phyloP scores from a whole-genome alignment of 1,140 invertebrate species.

The Apis laboriosa region DNA sequence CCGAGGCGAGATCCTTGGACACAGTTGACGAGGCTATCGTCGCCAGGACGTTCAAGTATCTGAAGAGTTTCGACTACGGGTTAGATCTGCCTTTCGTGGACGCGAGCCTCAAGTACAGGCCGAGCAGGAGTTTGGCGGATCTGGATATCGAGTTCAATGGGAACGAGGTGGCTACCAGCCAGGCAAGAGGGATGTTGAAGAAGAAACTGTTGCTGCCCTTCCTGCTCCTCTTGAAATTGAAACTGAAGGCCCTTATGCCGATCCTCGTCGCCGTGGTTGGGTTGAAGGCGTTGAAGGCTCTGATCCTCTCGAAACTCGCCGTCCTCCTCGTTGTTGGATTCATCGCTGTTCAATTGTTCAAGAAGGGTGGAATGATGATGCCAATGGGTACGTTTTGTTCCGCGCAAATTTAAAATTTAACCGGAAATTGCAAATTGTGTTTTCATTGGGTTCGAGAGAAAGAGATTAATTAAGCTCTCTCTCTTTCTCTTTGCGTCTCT shows the following conservation, averaged over 20 bases:
- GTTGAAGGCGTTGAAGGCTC: constrained; percentile 90
- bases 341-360: constrained; percentile 87
- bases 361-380: constrained; percentile 83
- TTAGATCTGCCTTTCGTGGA: constrained; percentile 84
- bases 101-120: constrained; percentile 78
- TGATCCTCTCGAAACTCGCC: constrained; percentile 90
- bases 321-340: constrained; percentile 90
- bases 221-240: constrained; percentile 89
- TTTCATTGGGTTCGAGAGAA: too few relatives aligned
- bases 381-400: constrained; percentile 72
- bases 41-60: constrained; percentile 85
- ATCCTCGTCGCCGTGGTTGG: constrained; percentile 89
- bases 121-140: constrained; percentile 77
- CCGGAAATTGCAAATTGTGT: too few relatives aligned
- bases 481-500: too few relatives aligned
- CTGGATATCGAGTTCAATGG: constrained; percentile 86
- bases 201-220: constrained; percentile 91
- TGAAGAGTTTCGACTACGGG: constrained; percentile 87
- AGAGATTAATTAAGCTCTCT: too few relatives aligned
- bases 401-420: too few relatives aligned
- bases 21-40: constrained; percentile 89
- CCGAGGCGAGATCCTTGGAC: constrained; percentile 82
- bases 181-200: constrained; percentile 87
- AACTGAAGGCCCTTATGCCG: constrained; percentile 91
- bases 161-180: constrained; percentile 85